phyloP scores from a whole-genome alignment of 1,140 invertebrate species.

The Mamestra configurata region DNA sequence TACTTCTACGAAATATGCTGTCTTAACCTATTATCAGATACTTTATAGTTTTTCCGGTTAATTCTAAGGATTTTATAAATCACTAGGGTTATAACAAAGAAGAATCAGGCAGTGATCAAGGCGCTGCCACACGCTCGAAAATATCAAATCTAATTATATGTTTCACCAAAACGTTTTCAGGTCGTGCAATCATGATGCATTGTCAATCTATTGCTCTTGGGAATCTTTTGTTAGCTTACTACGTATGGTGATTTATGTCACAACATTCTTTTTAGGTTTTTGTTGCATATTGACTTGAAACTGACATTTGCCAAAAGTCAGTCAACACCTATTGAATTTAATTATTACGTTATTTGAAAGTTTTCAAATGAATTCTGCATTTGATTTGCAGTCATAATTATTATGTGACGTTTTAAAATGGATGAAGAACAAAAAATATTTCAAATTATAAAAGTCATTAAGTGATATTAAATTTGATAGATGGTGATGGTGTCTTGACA shows the following conservation, averaged over 20 bases:
- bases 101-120: constrained; percentile 26
- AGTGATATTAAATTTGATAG: constrained; percentile 12
- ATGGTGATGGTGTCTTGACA: constrained; percentile 22
- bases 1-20: neutral
- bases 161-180: constrained; percentile 61
- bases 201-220: constrained; percentile 66
- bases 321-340: neutral
- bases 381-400: neutral
- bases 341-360: constrained; percentile 29
- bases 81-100: constrained; percentile 21
- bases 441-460: no score
- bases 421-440: neutral
- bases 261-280: neutral
- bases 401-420: neutral
- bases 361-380: constrained; percentile 14
- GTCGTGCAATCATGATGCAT: constrained; percentile 62
- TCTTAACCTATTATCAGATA: neutral
- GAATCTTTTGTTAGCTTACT: constrained; percentile 58
- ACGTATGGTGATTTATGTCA: constrained; percentile 21
- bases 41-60: constrained; percentile 17
- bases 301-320: constrained; percentile 5
- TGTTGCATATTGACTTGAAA: neutral
- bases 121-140: constrained; percentile 55
- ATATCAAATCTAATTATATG: constrained; percentile 70
- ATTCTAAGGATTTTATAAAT: constrained; percentile 7